Evolutionary conservation across 1,140 invertebrate species (phyloP).

Genomic region (Anadara kagoshimensis): DNA sequence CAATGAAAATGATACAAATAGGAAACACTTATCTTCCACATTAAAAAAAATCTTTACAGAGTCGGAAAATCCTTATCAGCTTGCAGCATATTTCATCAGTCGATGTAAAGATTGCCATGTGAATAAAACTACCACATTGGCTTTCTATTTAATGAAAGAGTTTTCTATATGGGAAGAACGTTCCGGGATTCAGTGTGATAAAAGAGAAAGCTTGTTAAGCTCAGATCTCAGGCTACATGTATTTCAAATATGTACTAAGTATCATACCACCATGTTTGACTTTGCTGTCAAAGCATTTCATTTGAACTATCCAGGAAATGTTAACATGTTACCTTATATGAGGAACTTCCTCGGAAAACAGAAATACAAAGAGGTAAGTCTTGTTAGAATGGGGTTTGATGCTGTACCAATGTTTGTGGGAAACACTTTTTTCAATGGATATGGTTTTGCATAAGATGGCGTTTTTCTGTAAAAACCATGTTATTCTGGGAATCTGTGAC

Average conservation of each 20-base stretch:
- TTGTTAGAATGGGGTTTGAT: not conserved
- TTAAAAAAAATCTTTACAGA: constrained; percentile 34
- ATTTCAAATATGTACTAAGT: constrained; percentile 50
- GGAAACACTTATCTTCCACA: constrained; percentile 27
- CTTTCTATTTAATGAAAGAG: constrained; percentile 59
- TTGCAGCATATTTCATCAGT: constrained; percentile 52
- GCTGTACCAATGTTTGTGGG: not conserved
- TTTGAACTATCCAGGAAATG: constrained; percentile 56
- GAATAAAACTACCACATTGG: constrained; percentile 58
- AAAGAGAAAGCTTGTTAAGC: constrained; percentile 35
- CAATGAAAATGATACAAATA: constrained; percentile 30
- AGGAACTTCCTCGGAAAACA: constrained; percentile 44
- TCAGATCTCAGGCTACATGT: constrained; percentile 50
- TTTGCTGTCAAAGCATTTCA: constrained; percentile 55
- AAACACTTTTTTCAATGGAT: not conserved
- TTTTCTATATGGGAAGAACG: constrained; percentile 60
- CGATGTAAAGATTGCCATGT: constrained; percentile 49
- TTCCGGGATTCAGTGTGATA: constrained; percentile 16
- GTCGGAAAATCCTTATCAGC: constrained; percentile 52
- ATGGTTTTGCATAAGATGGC: not conserved
- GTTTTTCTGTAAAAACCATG: too few relatives aligned
- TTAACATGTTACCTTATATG: constrained; percentile 53
- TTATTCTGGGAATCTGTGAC: not conserved
- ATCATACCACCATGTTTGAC: constrained; percentile 59
- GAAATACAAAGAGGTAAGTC: constrained; percentile 63